Evolutionary conservation across 2,888 invertebrate species (phyloP), one percentile per base, ranked within the genome.

Genomic region (Plebejus anna): DNA sequence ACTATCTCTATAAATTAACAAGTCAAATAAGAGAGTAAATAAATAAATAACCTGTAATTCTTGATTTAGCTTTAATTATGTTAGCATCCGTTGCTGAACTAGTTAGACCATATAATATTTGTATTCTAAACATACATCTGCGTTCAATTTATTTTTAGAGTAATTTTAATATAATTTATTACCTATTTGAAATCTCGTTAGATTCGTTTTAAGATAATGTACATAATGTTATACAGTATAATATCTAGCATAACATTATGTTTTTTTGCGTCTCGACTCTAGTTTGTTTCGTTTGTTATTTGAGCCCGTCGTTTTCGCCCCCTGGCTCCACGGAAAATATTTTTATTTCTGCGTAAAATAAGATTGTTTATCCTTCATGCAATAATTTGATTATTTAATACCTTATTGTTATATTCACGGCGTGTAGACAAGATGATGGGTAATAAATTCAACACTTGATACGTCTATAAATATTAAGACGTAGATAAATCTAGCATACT

Each of bases 371-470:
- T 22, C 22, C 22, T 22, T 22, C 22, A 22, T 22, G 22, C 9
- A 28, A 28, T 9, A 61, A 61, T 59, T 59, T 59, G 59, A 59
- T 59, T n/a, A 59, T 59, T n/a, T 59, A 36, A 70, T 13, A 70
- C 22, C 22, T 22, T 22, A 22, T 22, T 22, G 22, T 22, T 22
- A 22, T 22, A 22, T 42, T 71, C 71, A 16, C n/a, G 6, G n/a
- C 3, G 16, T n/a, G 59, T 2, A 22, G 7, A 11, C 22, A 61
- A 3, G 61, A 22, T 28, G 61, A 9, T 61, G 61, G 28, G 28
- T 61, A 61, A 28, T 61, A 11, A 61, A 61, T 28, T 28, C 2
- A 28, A 28, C 28, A 61, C 28, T 28, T 61, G 28, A 61, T 28
- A 61, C 28, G 11, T 61, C 61, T 22, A 61, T 61, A 28, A 61